Evolutionary conservation across 1,140 invertebrate genomes (phyloP), one percentile per base, ranked within the genome.

Genomic region (Augochlora pura): DNA sequence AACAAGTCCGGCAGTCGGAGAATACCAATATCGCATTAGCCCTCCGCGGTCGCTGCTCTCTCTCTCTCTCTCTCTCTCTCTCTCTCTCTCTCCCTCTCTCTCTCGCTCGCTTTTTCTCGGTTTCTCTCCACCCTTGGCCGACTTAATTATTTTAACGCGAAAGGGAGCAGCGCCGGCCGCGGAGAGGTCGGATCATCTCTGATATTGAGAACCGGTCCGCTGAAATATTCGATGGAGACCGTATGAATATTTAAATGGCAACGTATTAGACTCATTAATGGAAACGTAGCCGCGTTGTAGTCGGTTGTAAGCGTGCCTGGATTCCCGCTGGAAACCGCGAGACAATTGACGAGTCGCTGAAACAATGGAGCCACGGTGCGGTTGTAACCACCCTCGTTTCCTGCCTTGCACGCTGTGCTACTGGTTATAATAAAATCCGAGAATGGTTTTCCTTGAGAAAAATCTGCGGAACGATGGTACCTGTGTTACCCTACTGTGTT

Each of bases 1-100:
- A 92, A 92, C 91, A 92, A 92, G 91, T 91, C 91, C 83, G 75
- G 87, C 90, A 91, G 88, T 90, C 88, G 84, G 88, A 90, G 91
- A 91, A 92, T 91, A 91, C 89, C 91, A 91, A 91, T 91, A 82
- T 86, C 82, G 83, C 83, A 84, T 85, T 85, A 85, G 83, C 82
- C 77, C 63, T 76, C 62, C 60, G 68, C 63, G 82, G 82, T 63
- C 83, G 71, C 66, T 63, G 63, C 49, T 81, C 77, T 54, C 14
- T 16, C 49, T 52, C 16, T 21, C 16, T 16, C 49, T 46, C 5
- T 52, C 16, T 49, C 49, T 16, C 16, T 52, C 49, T 52, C 5
- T 52, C 74, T 46, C 18, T 18, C 21, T 10, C 42, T 42, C 14
- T 49, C 16, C 16, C 49, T 49, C 49, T 49, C 12, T n/a, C n/a